These are phyloP conservation scores for Porphyrio hochstetteri DNA, from an alignment of 2,113 vertebrate species.

Conservation along the genomic window DNA sequence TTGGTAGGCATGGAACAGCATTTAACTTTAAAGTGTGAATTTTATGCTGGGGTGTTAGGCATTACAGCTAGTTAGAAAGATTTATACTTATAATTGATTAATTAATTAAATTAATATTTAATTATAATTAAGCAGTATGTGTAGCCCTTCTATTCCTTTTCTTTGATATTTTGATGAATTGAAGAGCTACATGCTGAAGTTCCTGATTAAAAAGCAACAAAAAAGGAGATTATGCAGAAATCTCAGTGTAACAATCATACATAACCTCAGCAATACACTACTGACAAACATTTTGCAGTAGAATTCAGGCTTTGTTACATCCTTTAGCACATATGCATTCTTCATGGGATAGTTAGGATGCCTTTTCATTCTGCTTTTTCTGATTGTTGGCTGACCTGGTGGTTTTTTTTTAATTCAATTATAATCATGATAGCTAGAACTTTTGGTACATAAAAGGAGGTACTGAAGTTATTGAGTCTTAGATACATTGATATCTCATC, in stretches of 20 bases:
- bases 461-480: not conserved
- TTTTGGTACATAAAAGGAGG: not conserved
- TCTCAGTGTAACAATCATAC: not conserved
- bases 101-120: conserved; percentile 70
- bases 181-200: not conserved
- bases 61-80: conserved; percentile 69
- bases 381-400: not conserved
- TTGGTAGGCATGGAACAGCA: conserved; percentile 13
- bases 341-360: not conserved
- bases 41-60: conserved; percentile 45
- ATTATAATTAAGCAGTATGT: conserved; percentile 69
- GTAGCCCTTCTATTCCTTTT: conserved; percentile 10
- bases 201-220: not conserved
- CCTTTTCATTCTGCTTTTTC: not conserved
- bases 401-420: not conserved
- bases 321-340: not conserved
- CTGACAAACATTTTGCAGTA: not conserved
- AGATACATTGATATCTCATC: not conserved
- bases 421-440: not conserved
- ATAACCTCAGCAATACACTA: not conserved
- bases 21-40: conserved; percentile 63
- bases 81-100: conserved; percentile 72
- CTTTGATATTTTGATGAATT: conserved; percentile 32
- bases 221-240: not conserved
- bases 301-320: not conserved